Evolutionary conservation across 1,140 invertebrate species (phyloP), one percentile per base, ranked within the genome.

Genomic region (Monomorium pharaonis): DNA sequence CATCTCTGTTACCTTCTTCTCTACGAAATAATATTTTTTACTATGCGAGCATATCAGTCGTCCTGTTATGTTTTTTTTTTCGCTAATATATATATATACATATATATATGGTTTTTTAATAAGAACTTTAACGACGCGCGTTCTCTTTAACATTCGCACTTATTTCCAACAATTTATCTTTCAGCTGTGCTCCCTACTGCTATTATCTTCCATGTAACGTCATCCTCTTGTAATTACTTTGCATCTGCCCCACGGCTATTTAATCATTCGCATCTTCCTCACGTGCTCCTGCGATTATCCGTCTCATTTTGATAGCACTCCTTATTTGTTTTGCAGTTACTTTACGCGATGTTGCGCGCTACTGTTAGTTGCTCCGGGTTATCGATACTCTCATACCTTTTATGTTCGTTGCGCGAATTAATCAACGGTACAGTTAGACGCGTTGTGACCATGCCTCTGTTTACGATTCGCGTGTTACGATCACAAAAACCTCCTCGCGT

Each of bases 351-450:
- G 9, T 33, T 47, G 24, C 27, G 18, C 18, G 14, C 27, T 30
- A 16, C n/a, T 33, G 63, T 37, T 76, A 62, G 42, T 16, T 42
- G 24, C 56, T 27, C 47, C 33, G 54, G 10, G 60, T 37, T n/a
- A 63, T 63, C 21, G 37, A 63, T 63, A 77, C 42, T 63, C 51
- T 58, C 14, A n/a, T 33, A 18, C 24, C 37, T 60, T 77, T 30
- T 63, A n/a, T 4, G 33, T 58, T 54, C n/a, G 24, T 81, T 42
- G 18, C n/a, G 12, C 33, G 14, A 27, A 83, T 83, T 83, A 83
- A 80, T 69, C 77, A 42, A 74, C 51, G 4, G 51, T 83, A 83
- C 78, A 83, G 78, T 83, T 83, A 83, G 51, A 58, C 49, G 33
- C 10, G 54, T 42, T 30, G 47, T 58, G 42, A 24, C 37, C 84